These are phyloP conservation scores for Rhimphoctona megacephalus DNA, from an alignment of 2,888 invertebrate genomes.

Conservation along the genomic window DNA sequence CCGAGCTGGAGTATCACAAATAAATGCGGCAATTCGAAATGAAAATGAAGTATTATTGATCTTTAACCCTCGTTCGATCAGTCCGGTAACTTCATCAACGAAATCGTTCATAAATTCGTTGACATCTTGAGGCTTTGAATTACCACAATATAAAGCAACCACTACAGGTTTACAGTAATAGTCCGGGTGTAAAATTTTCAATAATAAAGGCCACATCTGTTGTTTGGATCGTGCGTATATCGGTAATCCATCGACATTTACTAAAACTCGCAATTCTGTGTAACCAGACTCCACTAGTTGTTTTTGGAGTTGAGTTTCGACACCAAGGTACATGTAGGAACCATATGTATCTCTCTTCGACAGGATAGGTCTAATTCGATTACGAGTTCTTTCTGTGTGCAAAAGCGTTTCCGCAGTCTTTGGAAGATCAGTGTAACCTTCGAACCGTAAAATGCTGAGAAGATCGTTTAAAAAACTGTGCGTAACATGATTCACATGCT, in stretches of 20 bases:
- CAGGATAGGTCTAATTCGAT: slow-evolving; percentile 42
- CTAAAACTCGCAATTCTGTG: slow-evolving; percentile 35
- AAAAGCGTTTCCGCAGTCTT: slow-evolving; percentile 53
- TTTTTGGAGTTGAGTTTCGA: slow-evolving; percentile 34
- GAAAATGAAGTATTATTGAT: slow-evolving; percentile 45
- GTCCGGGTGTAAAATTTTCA: slow-evolving; percentile 27
- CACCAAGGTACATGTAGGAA: slow-evolving; percentile 47
- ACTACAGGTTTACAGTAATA: slow-evolving; percentile 58
- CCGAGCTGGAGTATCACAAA: slow-evolving; percentile 66
- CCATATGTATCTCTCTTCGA: slow-evolving; percentile 43
- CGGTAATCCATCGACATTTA: slow-evolving; percentile 19
- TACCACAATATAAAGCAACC: slow-evolving; percentile 61
- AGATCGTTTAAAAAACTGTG: slow-evolving; percentile 49
- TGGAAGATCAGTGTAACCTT: slow-evolving; percentile 57
- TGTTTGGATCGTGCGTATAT: neutral
- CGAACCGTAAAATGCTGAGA: slow-evolving; percentile 43
- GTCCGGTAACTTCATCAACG: slow-evolving; percentile 53
- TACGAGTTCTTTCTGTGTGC: slow-evolving; percentile 27
- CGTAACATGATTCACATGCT: slow-evolving; percentile 40
- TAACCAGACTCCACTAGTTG: slow-evolving; percentile 37
- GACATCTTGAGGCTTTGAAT: slow-evolving; percentile 60
- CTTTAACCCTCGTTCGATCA: slow-evolving; percentile 45
- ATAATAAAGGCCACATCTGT: slow-evolving; percentile 11
- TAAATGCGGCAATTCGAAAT: slow-evolving; percentile 61
- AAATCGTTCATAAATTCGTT: slow-evolving; percentile 62